Evolutionary conservation across 2,113 vertebrate species (phyloP), one percentile per base, ranked within the genome.

Genomic region (Onychorhynchus coronatus): DNA sequence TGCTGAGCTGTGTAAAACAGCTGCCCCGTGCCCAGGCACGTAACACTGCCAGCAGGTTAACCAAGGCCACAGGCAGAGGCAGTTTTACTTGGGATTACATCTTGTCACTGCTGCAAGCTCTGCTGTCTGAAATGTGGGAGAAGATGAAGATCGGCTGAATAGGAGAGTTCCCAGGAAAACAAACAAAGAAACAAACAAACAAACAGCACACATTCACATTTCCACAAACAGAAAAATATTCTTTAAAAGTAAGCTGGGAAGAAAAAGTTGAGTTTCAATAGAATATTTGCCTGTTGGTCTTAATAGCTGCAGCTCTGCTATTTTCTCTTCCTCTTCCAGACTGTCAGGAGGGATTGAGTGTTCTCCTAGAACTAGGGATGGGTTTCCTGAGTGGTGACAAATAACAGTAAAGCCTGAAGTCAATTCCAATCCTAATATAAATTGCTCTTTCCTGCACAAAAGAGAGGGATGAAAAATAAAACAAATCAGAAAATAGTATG

Each of bases 341-440:
- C 61, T 91, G 83, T 85, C 80, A 93, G 80, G 65, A 89, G 59
- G 65, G 82, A 95, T 52, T 83, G 89, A 88, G 46, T 55, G n/a
- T 91, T 93, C 74, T 88, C 42, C 74, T 80, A 67, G 88, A 93
- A 81, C 71, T 67, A 95, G 41, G 50, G 78, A 74, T 96, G 75
- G 92, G 91, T 93, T 96, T 96, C 89, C 94, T 91, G 90, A 85
- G 91, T 44, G 82, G 71, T 93, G 85, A 95, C 88, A 93, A 94
- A 94, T 31, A 89, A 67, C 78, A 93, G 49, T 66, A 89, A 94
- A 88, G 42, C 62, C 78, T 76, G 37, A 93, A 94, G 85, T 88
- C 53, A 89, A 68, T 76, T 95, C 62, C 66, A 94, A 79, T 89
- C 73, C 71, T 88, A 79, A 76, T 39, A 73, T 74, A 88, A 96